Evolutionary conservation across 2,797 vertebrate species (phyloP).

Genomic region (Squalus acanthias): DNA sequence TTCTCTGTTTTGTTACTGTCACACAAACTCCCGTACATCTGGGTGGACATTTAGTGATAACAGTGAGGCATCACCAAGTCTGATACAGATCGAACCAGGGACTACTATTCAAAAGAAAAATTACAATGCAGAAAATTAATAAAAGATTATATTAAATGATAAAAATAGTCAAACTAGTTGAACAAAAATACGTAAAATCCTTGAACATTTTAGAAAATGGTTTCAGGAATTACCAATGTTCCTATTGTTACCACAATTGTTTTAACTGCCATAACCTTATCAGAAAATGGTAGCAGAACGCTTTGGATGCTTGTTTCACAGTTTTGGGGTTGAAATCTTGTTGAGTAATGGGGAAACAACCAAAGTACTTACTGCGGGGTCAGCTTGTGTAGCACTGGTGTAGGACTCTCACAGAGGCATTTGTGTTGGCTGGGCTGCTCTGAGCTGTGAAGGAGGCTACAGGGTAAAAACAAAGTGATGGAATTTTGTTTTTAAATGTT

Average conservation of each 20-base stretch:
- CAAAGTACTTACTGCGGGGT: too few species aligned
- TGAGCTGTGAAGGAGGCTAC: not conserved
- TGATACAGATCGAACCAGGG: not conserved
- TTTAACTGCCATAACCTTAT: not conserved
- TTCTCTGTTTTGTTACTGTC: not conserved
- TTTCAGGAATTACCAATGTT: too few species aligned
- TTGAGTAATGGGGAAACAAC: too few species aligned
- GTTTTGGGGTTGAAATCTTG: not conserved
- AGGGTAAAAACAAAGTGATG: not conserved
- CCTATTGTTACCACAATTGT: not conserved
- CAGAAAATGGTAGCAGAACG: not conserved
- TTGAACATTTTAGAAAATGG: not conserved
- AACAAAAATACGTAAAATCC: too few species aligned
- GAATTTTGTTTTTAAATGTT: slow-evolving; percentile 11
- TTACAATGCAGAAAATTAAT: too few species aligned
- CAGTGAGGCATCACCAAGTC: too few species aligned
- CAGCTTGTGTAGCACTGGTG: not conserved
- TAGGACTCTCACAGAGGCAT: not conserved
- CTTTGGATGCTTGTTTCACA: not conserved
- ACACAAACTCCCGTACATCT: not conserved
- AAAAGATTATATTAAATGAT: too few species aligned
- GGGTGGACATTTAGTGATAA: not conserved
- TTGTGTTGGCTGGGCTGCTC: not conserved
- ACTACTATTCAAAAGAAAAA: not conserved
- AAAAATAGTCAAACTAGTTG: too few species aligned